Evolutionary conservation across 2,888 invertebrate species (phyloP).

Genomic region (Eupithecia pulchellata): DNA sequence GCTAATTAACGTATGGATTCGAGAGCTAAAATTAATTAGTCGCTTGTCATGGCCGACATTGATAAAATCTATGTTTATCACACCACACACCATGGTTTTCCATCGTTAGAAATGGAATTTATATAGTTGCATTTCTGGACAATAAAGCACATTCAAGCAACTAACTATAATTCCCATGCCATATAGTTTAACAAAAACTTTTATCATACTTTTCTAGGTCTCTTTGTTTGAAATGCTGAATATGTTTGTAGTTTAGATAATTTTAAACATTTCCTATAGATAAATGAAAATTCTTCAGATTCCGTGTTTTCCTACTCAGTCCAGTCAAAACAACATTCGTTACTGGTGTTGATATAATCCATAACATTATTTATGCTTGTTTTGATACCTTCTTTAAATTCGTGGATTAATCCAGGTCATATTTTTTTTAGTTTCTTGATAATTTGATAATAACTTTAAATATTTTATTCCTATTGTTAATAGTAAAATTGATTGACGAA

Average conservation of each 20-base stretch:
- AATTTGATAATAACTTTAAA: not conserved
- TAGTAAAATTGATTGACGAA: not conserved
- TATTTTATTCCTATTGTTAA: not conserved
- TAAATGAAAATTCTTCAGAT: not conserved
- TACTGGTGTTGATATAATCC: constrained; percentile 24
- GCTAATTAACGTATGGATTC: constrained; percentile 10
- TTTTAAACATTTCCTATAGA: not conserved
- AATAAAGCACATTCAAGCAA: not conserved
- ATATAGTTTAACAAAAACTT: not conserved
- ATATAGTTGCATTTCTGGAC: not conserved
- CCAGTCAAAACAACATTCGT: constrained; percentile 31
- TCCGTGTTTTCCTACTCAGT: constrained; percentile 8
- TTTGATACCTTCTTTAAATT: constrained; percentile 16
- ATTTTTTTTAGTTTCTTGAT: not conserved
- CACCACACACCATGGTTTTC: not conserved
- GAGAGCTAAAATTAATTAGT: constrained; percentile 9
- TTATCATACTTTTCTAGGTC: not conserved
- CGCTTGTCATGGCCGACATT: constrained; percentile 5
- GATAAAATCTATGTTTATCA: constrained; percentile 7
- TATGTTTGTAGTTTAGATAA: not conserved
- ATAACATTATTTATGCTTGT: constrained; percentile 21
- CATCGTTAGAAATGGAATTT: not conserved
- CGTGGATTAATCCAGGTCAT: constrained; percentile 1
- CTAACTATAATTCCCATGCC: not conserved
- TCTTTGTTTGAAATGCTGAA: not conserved